phyloP scores from a whole-genome alignment of 2,113 vertebrate genomes.

The Tinamus guttatus region DNA sequence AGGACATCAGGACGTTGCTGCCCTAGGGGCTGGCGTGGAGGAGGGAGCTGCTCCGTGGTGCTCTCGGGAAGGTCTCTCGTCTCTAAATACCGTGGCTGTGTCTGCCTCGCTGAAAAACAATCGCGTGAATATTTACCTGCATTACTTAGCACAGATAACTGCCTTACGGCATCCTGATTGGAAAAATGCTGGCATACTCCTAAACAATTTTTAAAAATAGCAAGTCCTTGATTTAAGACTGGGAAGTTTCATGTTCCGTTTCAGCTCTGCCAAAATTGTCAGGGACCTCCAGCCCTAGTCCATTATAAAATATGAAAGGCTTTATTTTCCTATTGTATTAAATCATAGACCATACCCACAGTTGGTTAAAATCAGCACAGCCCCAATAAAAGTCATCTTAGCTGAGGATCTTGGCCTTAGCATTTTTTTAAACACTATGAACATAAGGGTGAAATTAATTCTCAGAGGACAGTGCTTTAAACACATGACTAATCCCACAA shows the following conservation, averaged over 20 bases:
- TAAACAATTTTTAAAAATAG: not conserved
- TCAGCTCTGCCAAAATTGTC: not conserved
- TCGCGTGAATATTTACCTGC: not conserved
- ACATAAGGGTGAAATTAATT: slow-evolving; percentile 29
- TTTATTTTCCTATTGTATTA: slow-evolving; percentile 25
- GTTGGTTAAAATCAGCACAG: slow-evolving; percentile 21
- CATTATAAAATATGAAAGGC: not conserved
- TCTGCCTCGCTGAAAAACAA: not conserved
- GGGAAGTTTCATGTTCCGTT: slow-evolving; percentile 30
- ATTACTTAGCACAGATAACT: not conserved
- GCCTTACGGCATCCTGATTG: not conserved
- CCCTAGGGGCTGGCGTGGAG: not conserved
- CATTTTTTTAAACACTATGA: not conserved
- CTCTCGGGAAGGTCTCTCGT: not conserved
- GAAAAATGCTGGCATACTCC: not conserved
- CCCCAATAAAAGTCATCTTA: not conserved
- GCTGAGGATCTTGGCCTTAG: not conserved
- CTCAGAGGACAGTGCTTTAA: not conserved
- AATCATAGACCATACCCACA: not conserved
- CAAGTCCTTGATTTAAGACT: not conserved
- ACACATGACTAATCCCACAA: slow-evolving; percentile 21
- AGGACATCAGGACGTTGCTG: too few species aligned
- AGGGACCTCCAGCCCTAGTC: not conserved
- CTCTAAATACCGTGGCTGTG: not conserved
- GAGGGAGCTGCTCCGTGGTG: not conserved